A percentile compares a stretch with the other conserved stretches of the same genome.
Evolutionary conservation across 2,113 vertebrate species (phyloP).

Genomic region (Pleuronectes platessa): DNA sequence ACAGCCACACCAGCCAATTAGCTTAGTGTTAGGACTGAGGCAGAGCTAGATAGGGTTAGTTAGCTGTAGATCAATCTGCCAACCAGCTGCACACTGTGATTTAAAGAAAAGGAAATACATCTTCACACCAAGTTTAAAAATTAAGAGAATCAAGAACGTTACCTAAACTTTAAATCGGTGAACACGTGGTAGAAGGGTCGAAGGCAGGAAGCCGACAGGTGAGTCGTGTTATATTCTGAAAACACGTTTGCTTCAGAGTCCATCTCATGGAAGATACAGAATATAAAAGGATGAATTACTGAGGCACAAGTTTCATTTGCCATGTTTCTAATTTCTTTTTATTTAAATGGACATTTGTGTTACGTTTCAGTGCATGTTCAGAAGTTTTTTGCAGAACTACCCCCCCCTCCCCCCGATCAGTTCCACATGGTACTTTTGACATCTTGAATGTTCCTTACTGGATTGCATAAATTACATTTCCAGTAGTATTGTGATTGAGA

Average conservation of each 20-base stretch:
- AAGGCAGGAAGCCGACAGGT: no score
- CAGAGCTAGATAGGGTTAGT: not conserved
- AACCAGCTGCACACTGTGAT: no score
- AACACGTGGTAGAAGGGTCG: no score
- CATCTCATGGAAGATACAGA: not conserved
- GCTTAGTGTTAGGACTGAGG: not conserved
- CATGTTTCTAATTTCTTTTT: constrained; percentile 41
- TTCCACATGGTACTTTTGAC: constrained; percentile 78
- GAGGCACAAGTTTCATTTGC: constrained; percentile 65
- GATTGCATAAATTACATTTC: constrained; percentile 78
- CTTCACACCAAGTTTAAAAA: not conserved
- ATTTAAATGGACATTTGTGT: constrained; percentile 64
- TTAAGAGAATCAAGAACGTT: no score
- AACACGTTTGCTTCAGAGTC: not conserved
- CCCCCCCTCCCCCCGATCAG: constrained; percentile 33
- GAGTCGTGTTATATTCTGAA: no score
- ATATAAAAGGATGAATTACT: constrained; percentile 24
- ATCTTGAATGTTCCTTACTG: constrained; percentile 83
- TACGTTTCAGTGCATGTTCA: constrained; percentile 74
- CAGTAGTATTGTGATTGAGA: constrained; percentile 84
- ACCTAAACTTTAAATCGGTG: no score
- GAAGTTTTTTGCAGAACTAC: constrained; percentile 55
- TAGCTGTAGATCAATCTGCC: no score
- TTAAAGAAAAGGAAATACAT: not conserved
- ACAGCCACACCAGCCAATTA: not conserved